Conservation (phyloP, 35 echinoderm and acorn worm genomes). For the Lytechinus pictus region DNA sequence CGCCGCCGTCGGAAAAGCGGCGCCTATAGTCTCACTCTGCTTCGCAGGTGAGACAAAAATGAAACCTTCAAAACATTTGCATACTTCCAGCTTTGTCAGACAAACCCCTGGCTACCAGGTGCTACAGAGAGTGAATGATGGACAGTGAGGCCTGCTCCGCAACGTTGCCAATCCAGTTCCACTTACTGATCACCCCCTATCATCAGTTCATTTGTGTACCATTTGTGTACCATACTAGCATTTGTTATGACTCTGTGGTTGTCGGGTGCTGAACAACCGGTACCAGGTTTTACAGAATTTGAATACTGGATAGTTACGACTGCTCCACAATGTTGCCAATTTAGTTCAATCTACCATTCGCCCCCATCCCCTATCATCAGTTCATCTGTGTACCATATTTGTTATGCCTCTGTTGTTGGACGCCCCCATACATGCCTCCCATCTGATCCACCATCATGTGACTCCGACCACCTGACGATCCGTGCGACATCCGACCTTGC, state of each 20-base stretch:
- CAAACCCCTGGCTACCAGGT: neutral
- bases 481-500: neutral
- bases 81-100: too few species aligned
- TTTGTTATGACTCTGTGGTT: neutral
- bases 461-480: neutral
- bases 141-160: neutral
- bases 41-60: too few species aligned
- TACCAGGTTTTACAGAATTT: neutral
- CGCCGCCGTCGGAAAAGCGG: too few species aligned
- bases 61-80: too few species aligned
- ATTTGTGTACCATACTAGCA: neutral
- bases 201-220: neutral
- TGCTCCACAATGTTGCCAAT: neutral
- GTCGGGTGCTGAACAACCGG: neutral
- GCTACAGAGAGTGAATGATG: neutral
- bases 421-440: neutral
- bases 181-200: neutral
- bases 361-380: neutral
- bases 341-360: neutral
- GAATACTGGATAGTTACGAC: neutral
- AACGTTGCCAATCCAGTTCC: neutral
- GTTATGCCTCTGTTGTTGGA: slow-evolving; percentile 2
- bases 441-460: slow-evolving; percentile 52
- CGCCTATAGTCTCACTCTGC: too few species aligned
- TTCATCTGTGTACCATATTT: slow-evolving; percentile 40